Percentiles rank a stretch among this genome's conserved stretches.
These are phyloP conservation scores for Cetoscarus ocellatus DNA, from an alignment of 2,797 vertebrate genomes.

Conservation along the genomic window DNA sequence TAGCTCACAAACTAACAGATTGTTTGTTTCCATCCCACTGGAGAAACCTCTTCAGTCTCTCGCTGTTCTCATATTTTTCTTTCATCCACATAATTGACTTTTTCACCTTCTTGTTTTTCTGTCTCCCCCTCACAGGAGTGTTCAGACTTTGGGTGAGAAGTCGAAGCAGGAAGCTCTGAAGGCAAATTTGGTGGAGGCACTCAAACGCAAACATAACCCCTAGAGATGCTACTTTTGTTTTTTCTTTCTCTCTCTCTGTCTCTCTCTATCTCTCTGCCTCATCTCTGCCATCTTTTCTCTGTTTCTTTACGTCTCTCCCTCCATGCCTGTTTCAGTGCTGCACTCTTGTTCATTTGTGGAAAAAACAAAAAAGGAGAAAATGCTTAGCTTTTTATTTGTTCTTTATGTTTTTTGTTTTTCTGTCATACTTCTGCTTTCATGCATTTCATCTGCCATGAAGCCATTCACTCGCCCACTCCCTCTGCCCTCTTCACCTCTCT, in stretches of 20 bases:
- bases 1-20: slow-evolving; percentile 20
- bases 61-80: not conserved
- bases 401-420: slow-evolving; percentile 29
- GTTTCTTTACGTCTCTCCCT: slow-evolving; percentile 70
- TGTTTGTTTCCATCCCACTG: slow-evolving; percentile 1
- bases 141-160: slow-evolving; percentile 95
- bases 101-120: slow-evolving; percentile 26
- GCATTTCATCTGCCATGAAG: slow-evolving; percentile 75
- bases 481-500: slow-evolving; percentile 42
- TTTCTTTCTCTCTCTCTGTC: slow-evolving; percentile 40
- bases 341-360: slow-evolving; percentile 79
- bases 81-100: slow-evolving; percentile 29
- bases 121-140: slow-evolving; percentile 86
- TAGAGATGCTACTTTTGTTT: slow-evolving; percentile 82
- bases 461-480: slow-evolving; percentile 61
- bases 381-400: slow-evolving; percentile 75
- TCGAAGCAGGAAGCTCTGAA: slow-evolving; percentile 96
- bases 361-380: slow-evolving; percentile 81
- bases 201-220: slow-evolving; percentile 96
- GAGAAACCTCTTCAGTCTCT: slow-evolving; percentile 6
- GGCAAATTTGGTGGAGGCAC: slow-evolving; percentile 93
- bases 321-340: slow-evolving; percentile 71
- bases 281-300: slow-evolving; percentile 68
- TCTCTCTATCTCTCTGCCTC: slow-evolving; percentile 50
- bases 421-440: slow-evolving; percentile 57